phyloP scores from a whole-genome alignment of 2,888 invertebrate genomes.

The Physocephala rufipes region DNA sequence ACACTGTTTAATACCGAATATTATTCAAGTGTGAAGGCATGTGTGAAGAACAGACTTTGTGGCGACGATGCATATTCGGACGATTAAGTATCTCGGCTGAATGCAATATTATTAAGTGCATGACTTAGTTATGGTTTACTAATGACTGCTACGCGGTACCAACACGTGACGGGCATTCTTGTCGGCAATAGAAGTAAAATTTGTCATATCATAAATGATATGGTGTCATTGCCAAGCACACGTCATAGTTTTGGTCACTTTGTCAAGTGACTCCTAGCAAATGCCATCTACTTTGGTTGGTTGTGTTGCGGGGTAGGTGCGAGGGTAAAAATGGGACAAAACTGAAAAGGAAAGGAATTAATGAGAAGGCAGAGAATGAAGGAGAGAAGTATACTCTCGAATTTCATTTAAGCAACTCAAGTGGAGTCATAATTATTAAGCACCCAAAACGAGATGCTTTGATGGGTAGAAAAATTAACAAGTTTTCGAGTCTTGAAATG shows the following conservation, averaged over 20 bases:
- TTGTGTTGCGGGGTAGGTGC: too few relatives aligned
- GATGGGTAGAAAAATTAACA: too few relatives aligned
- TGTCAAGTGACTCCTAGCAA: not conserved
- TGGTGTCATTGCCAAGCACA: not conserved
- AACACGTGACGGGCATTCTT: not conserved
- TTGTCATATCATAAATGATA: not conserved
- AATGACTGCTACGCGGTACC: slow-evolving; percentile 26
- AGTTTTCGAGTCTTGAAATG: too few relatives aligned
- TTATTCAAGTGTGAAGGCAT: not conserved
- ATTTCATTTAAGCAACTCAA: slow-evolving; percentile 22
- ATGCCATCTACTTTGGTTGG: too few relatives aligned
- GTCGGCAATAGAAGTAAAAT: too few relatives aligned
- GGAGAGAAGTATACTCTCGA: slow-evolving; percentile 20
- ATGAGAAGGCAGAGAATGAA: too few relatives aligned
- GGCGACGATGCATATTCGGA: slow-evolving; percentile 11
- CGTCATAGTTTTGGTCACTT: not conserved
- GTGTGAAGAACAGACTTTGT: slow-evolving; percentile 5
- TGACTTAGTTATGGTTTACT: slow-evolving; percentile 32
- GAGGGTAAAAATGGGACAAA: not conserved
- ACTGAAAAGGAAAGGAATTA: not conserved
- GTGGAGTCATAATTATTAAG: slow-evolving; percentile 11
- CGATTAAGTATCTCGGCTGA: not conserved
- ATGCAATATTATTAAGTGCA: not conserved
- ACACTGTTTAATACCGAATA: too few relatives aligned
- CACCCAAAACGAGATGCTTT: too few relatives aligned